Conservation (phyloP, 35 echinoderm and acorn worm genomes). For the Hemicentrotus pulcherrimus region DNA sequence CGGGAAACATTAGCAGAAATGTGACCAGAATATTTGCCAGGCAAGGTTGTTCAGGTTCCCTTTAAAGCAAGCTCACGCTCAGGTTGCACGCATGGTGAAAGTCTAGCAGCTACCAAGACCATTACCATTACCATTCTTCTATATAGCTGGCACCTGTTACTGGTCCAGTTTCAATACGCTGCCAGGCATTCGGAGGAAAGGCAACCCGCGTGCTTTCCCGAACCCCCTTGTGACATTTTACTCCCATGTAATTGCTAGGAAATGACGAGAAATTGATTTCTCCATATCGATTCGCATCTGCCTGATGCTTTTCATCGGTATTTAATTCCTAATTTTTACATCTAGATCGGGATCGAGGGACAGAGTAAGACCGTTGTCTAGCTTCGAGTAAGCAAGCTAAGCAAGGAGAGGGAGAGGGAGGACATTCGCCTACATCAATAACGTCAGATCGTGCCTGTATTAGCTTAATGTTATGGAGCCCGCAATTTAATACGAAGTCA, state of each 20-base stretch:
- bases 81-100: not conserved
- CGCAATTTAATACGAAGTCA: not conserved
- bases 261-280: conserved; percentile 44
- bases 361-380: not conserved
- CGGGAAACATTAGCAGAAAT: conserved; percentile 10
- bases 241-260: not conserved
- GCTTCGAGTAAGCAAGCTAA: not conserved
- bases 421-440: not conserved
- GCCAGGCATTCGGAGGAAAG: not conserved
- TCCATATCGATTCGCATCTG: conserved; percentile 15
- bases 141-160: not conserved
- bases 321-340: conserved; percentile 28
- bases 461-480: not conserved
- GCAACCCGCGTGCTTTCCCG: not conserved
- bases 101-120: not conserved
- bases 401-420: not conserved
- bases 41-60: not conserved
- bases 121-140: not conserved
- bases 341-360: not conserved
- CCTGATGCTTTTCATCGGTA: conserved; percentile 31
- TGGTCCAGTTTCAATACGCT: not conserved
- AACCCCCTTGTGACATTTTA: conserved; percentile 29
- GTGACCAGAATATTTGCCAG: conserved; percentile 3
- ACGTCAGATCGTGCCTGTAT: not conserved
- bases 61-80: not conserved